Conservation (phyloP, 1,140 invertebrate genomes). For the Steinernema feltiae region DNA sequence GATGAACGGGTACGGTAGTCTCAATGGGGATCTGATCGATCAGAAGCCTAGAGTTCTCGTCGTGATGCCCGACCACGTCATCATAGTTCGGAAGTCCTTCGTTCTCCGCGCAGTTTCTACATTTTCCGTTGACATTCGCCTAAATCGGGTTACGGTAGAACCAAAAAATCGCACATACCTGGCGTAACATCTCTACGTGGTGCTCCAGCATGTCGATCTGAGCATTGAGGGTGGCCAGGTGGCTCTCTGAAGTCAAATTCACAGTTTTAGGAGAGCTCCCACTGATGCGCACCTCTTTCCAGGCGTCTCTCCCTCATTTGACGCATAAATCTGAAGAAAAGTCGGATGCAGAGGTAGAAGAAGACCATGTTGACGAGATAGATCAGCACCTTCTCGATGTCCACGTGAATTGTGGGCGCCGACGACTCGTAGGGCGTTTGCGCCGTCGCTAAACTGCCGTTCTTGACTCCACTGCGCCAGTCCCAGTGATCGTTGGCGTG, state of each 20-base stretch:
- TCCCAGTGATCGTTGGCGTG: neutral
- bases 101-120: neutral
- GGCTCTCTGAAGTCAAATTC: neutral
- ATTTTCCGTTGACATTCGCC: neutral
- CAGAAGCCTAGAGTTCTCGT: neutral
- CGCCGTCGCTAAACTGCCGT: neutral
- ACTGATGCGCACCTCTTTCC: neutral
- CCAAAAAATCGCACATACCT: neutral
- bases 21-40: neutral
- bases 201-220: neutral
- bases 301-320: constrained; percentile 3
- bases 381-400: constrained; percentile 8
- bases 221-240: constrained; percentile 1
- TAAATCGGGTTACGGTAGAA: neutral
- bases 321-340: constrained; percentile 1
- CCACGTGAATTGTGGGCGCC: neutral
- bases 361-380: constrained; percentile 5
- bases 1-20: neutral
- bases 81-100: constrained; percentile 1
- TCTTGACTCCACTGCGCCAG: neutral
- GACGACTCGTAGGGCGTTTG: neutral
- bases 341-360: constrained; percentile 7
- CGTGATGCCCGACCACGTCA: neutral
- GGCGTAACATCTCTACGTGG: neutral
- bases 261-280: neutral